Base-by-base conservation (phyloP, 2,113 vertebrate genomes). In the Tachysurus vachellii region DNA sequence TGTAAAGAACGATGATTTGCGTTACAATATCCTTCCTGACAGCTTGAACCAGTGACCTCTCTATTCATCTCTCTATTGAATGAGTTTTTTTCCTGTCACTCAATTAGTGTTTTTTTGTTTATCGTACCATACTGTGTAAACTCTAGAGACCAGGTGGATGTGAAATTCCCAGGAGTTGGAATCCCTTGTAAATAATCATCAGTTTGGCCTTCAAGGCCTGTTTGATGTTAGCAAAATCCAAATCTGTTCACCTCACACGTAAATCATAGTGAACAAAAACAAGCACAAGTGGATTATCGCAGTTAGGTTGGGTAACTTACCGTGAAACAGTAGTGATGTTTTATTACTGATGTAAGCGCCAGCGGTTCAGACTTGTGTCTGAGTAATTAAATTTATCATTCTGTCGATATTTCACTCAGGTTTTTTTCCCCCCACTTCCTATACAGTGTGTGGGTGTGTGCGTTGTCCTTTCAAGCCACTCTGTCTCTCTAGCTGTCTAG, bases 101-200 rank as follows among this genome's bases (percentile, higher is more conserved):
- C 47, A 50, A 0, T 16, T 3, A 50, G 47, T 50, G 47, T 50
- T 50, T 50, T 47, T 50, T 50, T 3, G 47, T 50, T 50, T 50
- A 50, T 50, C 47, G 47, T 9, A 50, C 47, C 47, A 5, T 50
- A 7, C 47, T 50, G 47, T 50, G 36, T 36, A 36, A 36, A 36
- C 36, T 36, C 36, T 36, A 50, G 47, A 50, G 47, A 50, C 8
- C 8, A 36, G 47, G 1, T 50, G 47, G 0, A 9, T 50, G 47
- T 50, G 47, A 50, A 50, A 50, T 50, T 50, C 4, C 47, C 47
- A 50, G 47, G 8, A 50, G 47, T 50, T 1, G 47, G 28, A 71
- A 42, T 89, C 42, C 73, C 85, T 66, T 23, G 83, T 83, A 36
- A 80, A 86, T 86, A 56, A 80, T 86, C 59, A 71, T 50, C 36